Evolutionary conservation across 1,140 invertebrate genomes (phyloP), one percentile per base, ranked within the genome.

Genomic region (Pogonus chalceus): DNA sequence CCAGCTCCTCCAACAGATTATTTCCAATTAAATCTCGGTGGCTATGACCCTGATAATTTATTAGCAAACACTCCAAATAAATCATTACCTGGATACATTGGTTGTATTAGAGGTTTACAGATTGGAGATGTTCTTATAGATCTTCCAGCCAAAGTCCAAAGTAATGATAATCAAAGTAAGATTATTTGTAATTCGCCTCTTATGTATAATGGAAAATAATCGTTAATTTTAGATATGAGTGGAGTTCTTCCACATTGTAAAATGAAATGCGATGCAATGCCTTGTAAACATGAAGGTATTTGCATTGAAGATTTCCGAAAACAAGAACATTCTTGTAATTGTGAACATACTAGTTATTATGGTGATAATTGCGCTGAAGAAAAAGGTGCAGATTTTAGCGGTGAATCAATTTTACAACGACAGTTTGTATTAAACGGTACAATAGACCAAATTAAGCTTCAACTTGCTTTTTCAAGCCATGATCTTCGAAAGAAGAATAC

Each of bases 221-320:
- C 20, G 20, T 52, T 22, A 23, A 7, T 21, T 43, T 39, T 52
- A 51, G 23, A 55, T 43, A 55, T 20, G 53, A 75, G 76, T 65
- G 89, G 85, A 2, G 82, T 92, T 0, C 68, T 90, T 16, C 78
- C 81, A 1, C 82, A 87, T 57, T 96, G 92, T 71, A 83, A 86
- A 58, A 91, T 92, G 82, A 88, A 90, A 62, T 96, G 92, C 66
- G 88, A 92, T 57, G 78, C 80, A 0, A 78, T 85, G 49, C 90
- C 90, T 0, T 96, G 92, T 64, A 85, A 90, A 62, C 90, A 96
- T 69, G 80, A 84, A 4, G 92, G 91, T 0, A 78, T 85, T 18
- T 96, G 92, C 63, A 84, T 87, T 7, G 92, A 96, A 69, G 84
- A 91, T 66, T 95, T 94, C 67, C 81, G 81, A n/a, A 83, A 85